Evolutionary conservation across 2,797 vertebrate genomes (phyloP), one percentile per base, ranked within the genome.

Genomic region (Micropoecilia bifurca): DNA sequence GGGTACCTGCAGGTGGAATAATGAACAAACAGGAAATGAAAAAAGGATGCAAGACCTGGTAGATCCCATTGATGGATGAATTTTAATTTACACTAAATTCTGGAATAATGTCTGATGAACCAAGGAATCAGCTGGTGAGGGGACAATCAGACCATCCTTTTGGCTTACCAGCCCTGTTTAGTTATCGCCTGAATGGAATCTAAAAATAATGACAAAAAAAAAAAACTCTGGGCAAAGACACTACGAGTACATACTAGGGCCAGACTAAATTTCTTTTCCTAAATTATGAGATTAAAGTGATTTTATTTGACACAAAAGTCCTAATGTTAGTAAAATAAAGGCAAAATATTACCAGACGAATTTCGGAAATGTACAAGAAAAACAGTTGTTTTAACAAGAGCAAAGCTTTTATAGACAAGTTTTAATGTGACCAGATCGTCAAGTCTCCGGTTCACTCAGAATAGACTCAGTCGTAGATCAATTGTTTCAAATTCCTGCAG

Each of bases 1-100:
- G 96, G 94, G 92, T 98, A 98, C 89, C 98, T 99, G 93, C 1
- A 81, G 92, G 39, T 39, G 36, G 39, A 20, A 41, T 10, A 75
- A 16, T 57, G 50, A 74, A 33, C 69, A 73, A 89, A 48, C 18
- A 28, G 84, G 36, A 77, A 30, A 83, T 50, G 48, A 0, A 80
- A 48, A 25, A 30, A 30, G 10, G 4, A 39, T 71, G 3, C 6
- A 36, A 71, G 12, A 71, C 22, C 10, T 6, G 1, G 33, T 14
- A 1, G 45, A 13, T 48, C 25, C 45, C 3, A 39, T 22, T 6
- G 20, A 25, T 22, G 33, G 20, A 20, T n/a, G 57, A 69, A n/a
- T 28, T 71, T 71, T 14, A 6, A 13, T n/a, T 69, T 6, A 10
- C 22, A 45, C 18, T n/a, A 14, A 43, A 43, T 68, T 18, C 1